Base-by-base conservation (phyloP, 2,888 invertebrate genomes). In the Imbricaverruca yamaguchii region DNA sequence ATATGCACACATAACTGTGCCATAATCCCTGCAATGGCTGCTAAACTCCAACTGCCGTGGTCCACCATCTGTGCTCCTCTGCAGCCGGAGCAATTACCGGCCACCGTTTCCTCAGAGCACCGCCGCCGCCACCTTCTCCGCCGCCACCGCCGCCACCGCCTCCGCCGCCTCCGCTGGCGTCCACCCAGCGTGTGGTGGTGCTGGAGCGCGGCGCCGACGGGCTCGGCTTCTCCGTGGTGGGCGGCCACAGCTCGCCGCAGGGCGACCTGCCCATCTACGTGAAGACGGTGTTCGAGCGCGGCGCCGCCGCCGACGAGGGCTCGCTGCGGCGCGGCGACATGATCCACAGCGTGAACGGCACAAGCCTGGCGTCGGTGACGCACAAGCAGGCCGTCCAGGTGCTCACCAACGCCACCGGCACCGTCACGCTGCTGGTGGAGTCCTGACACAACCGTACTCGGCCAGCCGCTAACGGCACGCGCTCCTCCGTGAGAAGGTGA, bases 151-250 rank as follows among this genome's bases (percentile, higher is more conserved):
- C 80, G 25, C 78, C 80, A 77, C 82, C 82, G 77, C 53, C n/a
- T n/a, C 82, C 80, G 57, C 82, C 80, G 25, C 78, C 80, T 77
- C 82, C 82, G 77, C 53, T 79, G 56, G 80, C 81, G 56, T 74
- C 82, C 74, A 82, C 83, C n/a, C 80, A 82, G 77, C 80, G 83
- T 53, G 81, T 82, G 63, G 88, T 90, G 82, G 85, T 86, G 67
- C 85, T 90, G 84, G 88, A 89, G 82, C 86, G 89, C 78, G 89
- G 89, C 25, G 85, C 86, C 25, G 89, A 90, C 81, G 90, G 90
- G 9, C 87, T 90, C 65, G 90, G 90, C 23, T 90, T 90, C 86
- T 89, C 89, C 81, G 89, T 90, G 63, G 90, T 90, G 0, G 90
- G 90, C 53, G 90, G 88, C 61, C 86, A 85, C 81, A 89, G 88